phyloP scores from a whole-genome alignment of 2,888 invertebrate genomes.

The Polydrusus tereticollis region DNA sequence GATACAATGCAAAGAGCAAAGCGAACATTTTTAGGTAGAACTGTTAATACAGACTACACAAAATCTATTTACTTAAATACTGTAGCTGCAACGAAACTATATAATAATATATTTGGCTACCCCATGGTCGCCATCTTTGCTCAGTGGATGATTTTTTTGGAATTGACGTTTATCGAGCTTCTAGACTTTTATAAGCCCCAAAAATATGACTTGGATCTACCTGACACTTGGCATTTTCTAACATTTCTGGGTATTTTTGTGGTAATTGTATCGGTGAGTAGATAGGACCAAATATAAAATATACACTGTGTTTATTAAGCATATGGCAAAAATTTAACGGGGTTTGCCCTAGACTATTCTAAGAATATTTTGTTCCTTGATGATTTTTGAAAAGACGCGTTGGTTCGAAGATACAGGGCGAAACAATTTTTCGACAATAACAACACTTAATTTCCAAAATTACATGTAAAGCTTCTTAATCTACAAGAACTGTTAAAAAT shows the following conservation, averaged over 20 bases:
- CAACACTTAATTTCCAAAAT: no score
- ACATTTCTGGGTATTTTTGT: not conserved
- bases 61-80: constrained; percentile 1
- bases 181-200: not conserved
- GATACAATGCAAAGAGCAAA: not conserved
- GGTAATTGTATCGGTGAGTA: not conserved
- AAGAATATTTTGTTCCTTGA: no score
- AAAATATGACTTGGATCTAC: not conserved
- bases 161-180: not conserved
- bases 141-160: constrained; percentile 8
- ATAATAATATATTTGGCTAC: constrained; percentile 9
- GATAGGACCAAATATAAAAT: no score
- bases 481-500: no score
- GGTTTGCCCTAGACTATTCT: no score
- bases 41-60: not conserved
- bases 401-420: no score
- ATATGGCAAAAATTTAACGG: no score
- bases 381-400: no score
- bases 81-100: not conserved
- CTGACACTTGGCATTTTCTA: not conserved
- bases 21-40: not conserved
- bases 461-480: no score
- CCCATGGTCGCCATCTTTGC: not conserved
- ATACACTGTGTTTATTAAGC: no score
- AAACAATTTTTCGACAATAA: no score